These are phyloP conservation scores for Ophraella communa DNA, from an alignment of 2,888 invertebrate genomes.

Conservation along the genomic window DNA sequence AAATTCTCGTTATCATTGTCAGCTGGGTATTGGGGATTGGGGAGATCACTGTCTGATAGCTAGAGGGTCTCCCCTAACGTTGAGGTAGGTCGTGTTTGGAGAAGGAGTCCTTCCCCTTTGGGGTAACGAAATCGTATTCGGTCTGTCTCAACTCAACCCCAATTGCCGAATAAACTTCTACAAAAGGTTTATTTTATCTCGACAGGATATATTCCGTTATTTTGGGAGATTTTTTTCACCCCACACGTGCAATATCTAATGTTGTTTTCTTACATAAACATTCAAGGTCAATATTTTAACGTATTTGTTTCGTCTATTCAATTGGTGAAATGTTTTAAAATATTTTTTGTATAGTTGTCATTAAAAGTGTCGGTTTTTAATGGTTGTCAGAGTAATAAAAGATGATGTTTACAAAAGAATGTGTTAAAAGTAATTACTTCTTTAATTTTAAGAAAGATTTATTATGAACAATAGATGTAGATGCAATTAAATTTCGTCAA, in stretches of 20 bases:
- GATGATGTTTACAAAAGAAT: no score
- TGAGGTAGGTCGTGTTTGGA: slow-evolving; percentile 50
- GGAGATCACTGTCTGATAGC: slow-evolving; percentile 44
- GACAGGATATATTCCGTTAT: slow-evolving; percentile 30
- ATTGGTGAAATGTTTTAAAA: not conserved
- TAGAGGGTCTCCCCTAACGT: slow-evolving; percentile 51
- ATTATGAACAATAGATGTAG: no score
- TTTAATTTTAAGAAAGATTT: no score
- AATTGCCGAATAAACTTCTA: slow-evolving; percentile 46
- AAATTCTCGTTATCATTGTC: slow-evolving; percentile 47
- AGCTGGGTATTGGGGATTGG: slow-evolving; percentile 45
- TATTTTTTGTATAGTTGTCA: no score
- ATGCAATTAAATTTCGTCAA: no score
- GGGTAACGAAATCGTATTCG: slow-evolving; percentile 48
- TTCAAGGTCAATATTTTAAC: no score
- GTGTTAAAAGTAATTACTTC: no score
- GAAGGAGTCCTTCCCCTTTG: slow-evolving; percentile 44
- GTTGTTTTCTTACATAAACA: not conserved
- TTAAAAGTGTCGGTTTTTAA: no score
- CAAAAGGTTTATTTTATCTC: slow-evolving; percentile 43
- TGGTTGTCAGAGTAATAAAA: no score
- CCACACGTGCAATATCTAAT: not conserved
- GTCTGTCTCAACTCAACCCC: slow-evolving; percentile 48
- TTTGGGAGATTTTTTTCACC: slow-evolving; percentile 19
- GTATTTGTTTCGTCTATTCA: not conserved